Conservation (phyloP, 2,888 invertebrate genomes). For the Nymphalis c-album region DNA sequence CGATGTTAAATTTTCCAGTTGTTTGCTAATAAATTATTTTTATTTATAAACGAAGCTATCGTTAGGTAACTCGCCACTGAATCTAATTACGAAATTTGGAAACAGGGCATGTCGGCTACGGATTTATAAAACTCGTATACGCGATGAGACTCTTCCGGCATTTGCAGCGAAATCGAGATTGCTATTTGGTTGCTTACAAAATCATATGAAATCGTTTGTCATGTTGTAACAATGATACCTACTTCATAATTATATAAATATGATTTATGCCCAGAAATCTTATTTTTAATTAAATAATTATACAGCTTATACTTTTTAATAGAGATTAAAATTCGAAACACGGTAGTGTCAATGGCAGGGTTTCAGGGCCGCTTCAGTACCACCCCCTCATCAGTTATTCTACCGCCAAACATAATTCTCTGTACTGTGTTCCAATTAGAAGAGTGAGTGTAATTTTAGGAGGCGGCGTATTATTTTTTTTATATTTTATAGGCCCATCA, state of each 20-base stretch:
- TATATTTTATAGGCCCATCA: too few relatives aligned
- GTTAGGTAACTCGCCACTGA: constrained; percentile 11
- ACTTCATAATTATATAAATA: not conserved
- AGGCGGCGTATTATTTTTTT: too few relatives aligned
- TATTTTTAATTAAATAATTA: too few relatives aligned
- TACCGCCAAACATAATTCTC: too few relatives aligned
- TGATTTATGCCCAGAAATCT: too few relatives aligned
- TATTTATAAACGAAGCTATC: not conserved
- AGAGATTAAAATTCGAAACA: too few relatives aligned
- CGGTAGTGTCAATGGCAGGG: too few relatives aligned
- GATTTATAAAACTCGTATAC: constrained; percentile 13
- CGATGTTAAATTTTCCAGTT: not conserved
- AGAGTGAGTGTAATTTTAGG: too few relatives aligned
- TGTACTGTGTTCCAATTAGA: too few relatives aligned
- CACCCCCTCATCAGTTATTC: too few relatives aligned
- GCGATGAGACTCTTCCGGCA: constrained; percentile 12
- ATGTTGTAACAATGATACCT: not conserved
- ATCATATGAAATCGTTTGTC: constrained; percentile 1
- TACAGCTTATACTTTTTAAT: too few relatives aligned
- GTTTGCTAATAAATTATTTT: constrained; percentile 1
- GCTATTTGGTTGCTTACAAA: not conserved
- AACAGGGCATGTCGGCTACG: constrained; percentile 18
- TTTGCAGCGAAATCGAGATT: constrained; percentile 8
- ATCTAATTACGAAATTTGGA: constrained; percentile 16
- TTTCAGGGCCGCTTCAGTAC: too few relatives aligned